Conservation (phyloP, 2,888 invertebrate genomes). For the Oxytorus armatus region DNA sequence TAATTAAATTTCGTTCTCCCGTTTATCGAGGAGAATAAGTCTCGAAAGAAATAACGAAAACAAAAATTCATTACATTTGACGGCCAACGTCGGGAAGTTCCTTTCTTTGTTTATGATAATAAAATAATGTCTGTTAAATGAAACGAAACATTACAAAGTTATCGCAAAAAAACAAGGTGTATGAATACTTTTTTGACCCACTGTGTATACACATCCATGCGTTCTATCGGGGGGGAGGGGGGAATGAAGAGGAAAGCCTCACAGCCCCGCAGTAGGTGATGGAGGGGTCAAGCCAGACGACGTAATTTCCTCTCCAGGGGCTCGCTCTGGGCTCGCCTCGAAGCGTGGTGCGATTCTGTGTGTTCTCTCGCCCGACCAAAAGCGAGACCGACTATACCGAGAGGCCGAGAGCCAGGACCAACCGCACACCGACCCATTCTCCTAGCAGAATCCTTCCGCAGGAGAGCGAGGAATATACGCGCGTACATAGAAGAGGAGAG, state of each 20-base stretch:
- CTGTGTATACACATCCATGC: slow-evolving; percentile 24
- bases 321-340: slow-evolving; percentile 67
- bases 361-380: slow-evolving; percentile 71
- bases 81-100: no score
- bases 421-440: slow-evolving; percentile 61
- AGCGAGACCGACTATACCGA: slow-evolving; percentile 54
- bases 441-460: slow-evolving; percentile 63
- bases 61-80: no score
- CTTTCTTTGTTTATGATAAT: no score
- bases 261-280: slow-evolving; percentile 67
- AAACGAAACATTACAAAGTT: no score
- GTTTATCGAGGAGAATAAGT: no score
- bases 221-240: slow-evolving; percentile 61
- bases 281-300: slow-evolving; percentile 75
- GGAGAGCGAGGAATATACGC: slow-evolving; percentile 55
- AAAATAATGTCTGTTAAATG: no score
- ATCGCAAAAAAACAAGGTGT: no score
- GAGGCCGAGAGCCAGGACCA: slow-evolving; percentile 48
- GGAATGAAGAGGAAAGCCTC: slow-evolving; percentile 66
- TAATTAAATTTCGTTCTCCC: no score
- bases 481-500: slow-evolving; percentile 42
- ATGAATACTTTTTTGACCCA: no score
- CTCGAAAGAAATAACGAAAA: no score
- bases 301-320: slow-evolving; percentile 80
- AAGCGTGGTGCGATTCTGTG: slow-evolving; percentile 68